Conservation (phyloP, 2,888 invertebrate species). For the Orchestes rusci region DNA sequence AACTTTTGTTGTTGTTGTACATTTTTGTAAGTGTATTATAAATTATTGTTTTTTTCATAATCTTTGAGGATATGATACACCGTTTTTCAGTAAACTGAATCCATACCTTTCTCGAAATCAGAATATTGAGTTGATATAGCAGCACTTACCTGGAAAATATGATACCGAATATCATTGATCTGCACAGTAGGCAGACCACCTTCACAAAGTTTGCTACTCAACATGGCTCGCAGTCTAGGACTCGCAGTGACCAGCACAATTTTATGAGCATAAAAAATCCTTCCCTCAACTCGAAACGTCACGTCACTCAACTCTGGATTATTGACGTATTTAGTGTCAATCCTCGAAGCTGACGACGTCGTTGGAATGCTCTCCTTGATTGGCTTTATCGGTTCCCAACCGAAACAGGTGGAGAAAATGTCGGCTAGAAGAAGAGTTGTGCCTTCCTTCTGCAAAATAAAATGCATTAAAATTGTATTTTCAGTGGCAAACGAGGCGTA, state of each 20-base stretch:
- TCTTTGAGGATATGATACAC: too few relatives aligned
- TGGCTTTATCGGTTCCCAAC: slow-evolving; percentile 76
- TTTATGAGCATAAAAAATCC: slow-evolving; percentile 89
- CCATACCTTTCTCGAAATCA: too few relatives aligned
- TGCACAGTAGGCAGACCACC: slow-evolving; percentile 78
- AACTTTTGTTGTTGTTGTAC: too few relatives aligned
- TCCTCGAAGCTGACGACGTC: slow-evolving; percentile 62
- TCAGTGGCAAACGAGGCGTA: too few relatives aligned
- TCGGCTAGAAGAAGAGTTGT: slow-evolving; percentile 80
- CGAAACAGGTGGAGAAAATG: slow-evolving; percentile 83
- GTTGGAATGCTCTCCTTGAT: slow-evolving; percentile 62
- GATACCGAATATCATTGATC: slow-evolving; percentile 87
- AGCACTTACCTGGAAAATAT: slow-evolving; percentile 74
- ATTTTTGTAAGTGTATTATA: too few relatives aligned
- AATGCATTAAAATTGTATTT: too few relatives aligned
- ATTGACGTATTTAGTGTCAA: slow-evolving; percentile 90
- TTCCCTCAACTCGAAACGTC: slow-evolving; percentile 84
- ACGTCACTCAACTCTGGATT: slow-evolving; percentile 90
- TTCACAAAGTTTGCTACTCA: slow-evolving; percentile 66
- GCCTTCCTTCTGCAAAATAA: slow-evolving; percentile 66
- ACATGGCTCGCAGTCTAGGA: slow-evolving; percentile 77
- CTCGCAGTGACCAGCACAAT: slow-evolving; percentile 89
- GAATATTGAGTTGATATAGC: too few relatives aligned
- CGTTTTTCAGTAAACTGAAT: too few relatives aligned
- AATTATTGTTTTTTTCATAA: too few relatives aligned